phyloP scores from a whole-genome alignment of 2,888 invertebrate genomes.

The Nomada hirtipes region DNA sequence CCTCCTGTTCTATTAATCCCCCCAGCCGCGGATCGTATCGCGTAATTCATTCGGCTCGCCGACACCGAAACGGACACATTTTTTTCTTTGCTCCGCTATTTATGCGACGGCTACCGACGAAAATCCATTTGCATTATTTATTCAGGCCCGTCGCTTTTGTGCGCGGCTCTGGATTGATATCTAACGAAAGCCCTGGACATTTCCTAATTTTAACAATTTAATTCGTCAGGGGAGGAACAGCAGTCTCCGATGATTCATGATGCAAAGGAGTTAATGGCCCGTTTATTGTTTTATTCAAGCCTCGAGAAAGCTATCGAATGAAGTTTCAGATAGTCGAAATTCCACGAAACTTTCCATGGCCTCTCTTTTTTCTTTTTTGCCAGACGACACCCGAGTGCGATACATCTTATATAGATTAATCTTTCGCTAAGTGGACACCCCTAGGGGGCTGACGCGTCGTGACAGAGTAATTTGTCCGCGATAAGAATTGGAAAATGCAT shows the following conservation, averaged over 20 bases:
- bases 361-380: constrained; percentile 14
- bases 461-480: neutral
- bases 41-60: constrained; percentile 26
- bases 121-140: constrained; percentile 33
- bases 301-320: constrained; percentile 17
- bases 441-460: neutral
- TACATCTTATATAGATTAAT: constrained; percentile 42
- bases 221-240: neutral
- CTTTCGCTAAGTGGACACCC: constrained; percentile 21
- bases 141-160: constrained; percentile 22
- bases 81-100: constrained; percentile 9
- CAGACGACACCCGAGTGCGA: constrained; percentile 25
- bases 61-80: constrained; percentile 1
- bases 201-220: neutral
- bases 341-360: constrained; percentile 33
- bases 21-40: constrained; percentile 18
- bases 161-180: constrained; percentile 8
- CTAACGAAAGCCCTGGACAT: neutral
- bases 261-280: neutral
- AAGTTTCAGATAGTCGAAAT: constrained; percentile 24
- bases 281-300: constrained; percentile 18
- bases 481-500: neutral
- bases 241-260: neutral
- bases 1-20: constrained; percentile 23
- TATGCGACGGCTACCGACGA: constrained; percentile 3